Conservation (phyloP, 2,113 vertebrate genomes). For the Natator depressus region DNA sequence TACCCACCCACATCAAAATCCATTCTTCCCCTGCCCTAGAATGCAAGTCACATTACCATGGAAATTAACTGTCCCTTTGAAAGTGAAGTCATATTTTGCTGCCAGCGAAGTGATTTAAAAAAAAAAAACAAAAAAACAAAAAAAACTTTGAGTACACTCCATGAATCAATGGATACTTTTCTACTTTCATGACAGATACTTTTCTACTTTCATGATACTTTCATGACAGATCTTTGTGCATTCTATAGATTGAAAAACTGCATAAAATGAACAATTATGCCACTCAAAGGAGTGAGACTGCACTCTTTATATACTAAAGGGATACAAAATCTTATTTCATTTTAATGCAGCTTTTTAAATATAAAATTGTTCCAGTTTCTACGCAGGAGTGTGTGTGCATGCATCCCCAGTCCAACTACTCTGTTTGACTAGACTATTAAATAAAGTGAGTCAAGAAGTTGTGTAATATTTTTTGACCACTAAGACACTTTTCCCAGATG, state of each 20-base stretch:
- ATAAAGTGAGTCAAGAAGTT: not conserved
- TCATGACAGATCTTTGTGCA: not conserved
- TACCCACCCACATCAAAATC: constrained; percentile 43
- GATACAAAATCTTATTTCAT: not conserved
- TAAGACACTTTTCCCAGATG: not conserved
- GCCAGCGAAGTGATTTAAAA: constrained; percentile 42
- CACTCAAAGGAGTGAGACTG: not conserved
- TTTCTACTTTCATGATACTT: constrained; percentile 8
- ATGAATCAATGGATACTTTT: constrained; percentile 33
- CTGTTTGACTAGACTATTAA: not conserved
- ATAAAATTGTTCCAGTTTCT: not conserved
- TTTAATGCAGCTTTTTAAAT: not conserved
- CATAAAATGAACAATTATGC: constrained; percentile 1
- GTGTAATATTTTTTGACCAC: not conserved
- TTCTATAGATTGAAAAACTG: not conserved
- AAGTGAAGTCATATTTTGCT: constrained; percentile 64
- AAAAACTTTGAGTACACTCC: constrained; percentile 18
- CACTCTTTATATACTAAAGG: not conserved
- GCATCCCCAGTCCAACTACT: not conserved
- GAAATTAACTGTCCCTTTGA: constrained; percentile 64
- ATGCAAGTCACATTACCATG: constrained; percentile 62
- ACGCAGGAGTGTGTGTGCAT: not conserved
- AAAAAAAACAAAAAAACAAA: not conserved
- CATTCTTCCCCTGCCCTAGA: constrained; percentile 59
- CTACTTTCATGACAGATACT: constrained; percentile 39